Evolutionary conservation across 1,140 invertebrate species (phyloP), one percentile per base, ranked within the genome.

Genomic region (Wasmannia auropunctata): DNA sequence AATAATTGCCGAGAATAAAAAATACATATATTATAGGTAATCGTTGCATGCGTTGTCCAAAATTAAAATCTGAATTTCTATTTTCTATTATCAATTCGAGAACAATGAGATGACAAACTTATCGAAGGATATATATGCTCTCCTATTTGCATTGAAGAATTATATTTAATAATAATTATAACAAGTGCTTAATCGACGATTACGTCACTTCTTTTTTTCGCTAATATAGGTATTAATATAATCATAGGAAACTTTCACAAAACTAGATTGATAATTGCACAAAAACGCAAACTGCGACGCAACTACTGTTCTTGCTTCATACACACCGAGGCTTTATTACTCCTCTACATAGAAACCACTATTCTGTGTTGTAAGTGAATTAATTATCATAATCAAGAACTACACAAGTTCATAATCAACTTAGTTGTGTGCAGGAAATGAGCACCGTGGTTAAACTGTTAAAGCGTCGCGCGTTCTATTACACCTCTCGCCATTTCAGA

Each of bases 351-450:
- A 81, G 67, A 72, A 83, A 83, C 79, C 67, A 28, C 65, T 34
- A 72, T 60, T 58, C 67, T 58, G 51, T 25, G 51, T 81, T 72
- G 65, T 83, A 83, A 74, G 49, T 83, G 54, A 74, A 83, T 83
- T 83, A 83, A 83, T 83, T 83, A 83, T 83, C 62, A 83, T 83
- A 83, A 83, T 83, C 79, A 83, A 83, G 79, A 83, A 43, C 67
- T 40, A 83, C 67, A 83, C 79, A 72, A 83, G 79, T 83, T 83
- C 37, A 43, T 83, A 83, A 83, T 83, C 79, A 74, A 83, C 51
- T 83, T 83, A 83, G 51, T 25, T 74, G 79, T 72, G 16, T 58
- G 67, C 51, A 11, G 51, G 51, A 72, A 83, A 83, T 83, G 67
- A 83, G 79, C 56, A 58, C 37, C 67, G 28, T 31, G 79, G 67